Conservation (phyloP, 2,797 vertebrate genomes). For the Rhynchonycteris naso region DNA sequence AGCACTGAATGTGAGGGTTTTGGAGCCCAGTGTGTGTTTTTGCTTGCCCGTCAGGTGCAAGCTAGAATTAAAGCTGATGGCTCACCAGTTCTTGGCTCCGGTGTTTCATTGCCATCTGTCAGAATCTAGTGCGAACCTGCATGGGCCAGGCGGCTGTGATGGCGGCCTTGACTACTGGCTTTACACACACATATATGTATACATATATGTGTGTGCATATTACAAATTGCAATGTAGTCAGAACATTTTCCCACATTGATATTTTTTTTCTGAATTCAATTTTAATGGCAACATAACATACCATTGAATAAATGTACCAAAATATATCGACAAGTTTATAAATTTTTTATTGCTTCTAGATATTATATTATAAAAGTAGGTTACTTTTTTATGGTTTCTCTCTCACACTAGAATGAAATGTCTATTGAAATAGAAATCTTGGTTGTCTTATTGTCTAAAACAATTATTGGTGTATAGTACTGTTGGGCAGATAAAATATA, state of each 20-base stretch:
- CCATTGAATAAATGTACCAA: background rate
- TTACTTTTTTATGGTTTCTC: background rate
- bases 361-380: background rate
- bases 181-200: too few relatives aligned
- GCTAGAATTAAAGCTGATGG: too few relatives aligned
- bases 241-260: background rate
- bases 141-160: too few relatives aligned
- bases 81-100: too few relatives aligned
- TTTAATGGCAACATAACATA: background rate
- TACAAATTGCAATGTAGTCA: background rate
- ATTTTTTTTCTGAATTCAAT: background rate
- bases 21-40: too few relatives aligned
- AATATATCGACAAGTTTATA: background rate
- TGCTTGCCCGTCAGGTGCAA: too few relatives aligned
- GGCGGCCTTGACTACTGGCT: too few relatives aligned
- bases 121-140: too few relatives aligned
- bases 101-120: too few relatives aligned
- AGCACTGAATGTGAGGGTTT: too few relatives aligned
- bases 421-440: background rate
- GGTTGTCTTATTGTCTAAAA: background rate
- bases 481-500: too few relatives aligned
- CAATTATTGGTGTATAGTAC: background rate
- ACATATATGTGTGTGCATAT: too few relatives aligned
- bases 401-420: background rate
- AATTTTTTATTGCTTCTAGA: background rate